Conservation (phyloP, 2,888 invertebrate species). For the Mesoligia furuncula region DNA sequence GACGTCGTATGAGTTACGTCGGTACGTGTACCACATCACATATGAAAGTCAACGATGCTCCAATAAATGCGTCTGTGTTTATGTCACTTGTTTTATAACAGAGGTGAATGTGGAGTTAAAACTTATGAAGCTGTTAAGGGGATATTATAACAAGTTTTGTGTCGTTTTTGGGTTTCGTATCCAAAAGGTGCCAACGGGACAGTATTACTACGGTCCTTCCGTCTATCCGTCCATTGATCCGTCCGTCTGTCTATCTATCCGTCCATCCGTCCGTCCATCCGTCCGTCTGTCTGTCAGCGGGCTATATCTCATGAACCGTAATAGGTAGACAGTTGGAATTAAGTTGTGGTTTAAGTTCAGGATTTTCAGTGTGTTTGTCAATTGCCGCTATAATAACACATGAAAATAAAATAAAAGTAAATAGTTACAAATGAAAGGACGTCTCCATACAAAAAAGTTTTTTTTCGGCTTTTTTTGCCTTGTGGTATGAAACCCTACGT, state of each 20-base stretch:
- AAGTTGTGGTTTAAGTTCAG: too few relatives aligned
- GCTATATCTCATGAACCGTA: not conserved
- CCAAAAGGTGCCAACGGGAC: not conserved
- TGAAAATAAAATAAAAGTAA: too few relatives aligned
- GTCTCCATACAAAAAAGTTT: too few relatives aligned
- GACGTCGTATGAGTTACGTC: slow-evolving; percentile 25
- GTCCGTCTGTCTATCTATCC: too few relatives aligned
- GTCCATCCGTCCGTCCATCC: too few relatives aligned
- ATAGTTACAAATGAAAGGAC: too few relatives aligned
- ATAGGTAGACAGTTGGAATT: not conserved
- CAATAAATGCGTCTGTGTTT: slow-evolving; percentile 35
- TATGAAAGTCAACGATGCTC: slow-evolving; percentile 6
- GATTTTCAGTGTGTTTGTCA: not conserved
- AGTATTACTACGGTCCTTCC: not conserved
- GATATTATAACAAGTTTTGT: not conserved
- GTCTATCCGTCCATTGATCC: too few relatives aligned
- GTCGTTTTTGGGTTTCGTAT: too few relatives aligned
- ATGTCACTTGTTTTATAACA: not conserved
- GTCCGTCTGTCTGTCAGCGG: not conserved
- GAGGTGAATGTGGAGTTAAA: not conserved
- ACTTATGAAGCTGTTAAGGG: not conserved
- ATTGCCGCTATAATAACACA: not conserved
- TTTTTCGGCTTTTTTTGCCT: too few relatives aligned
- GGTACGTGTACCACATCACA: slow-evolving; percentile 41
- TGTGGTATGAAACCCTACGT: too few relatives aligned